These are phyloP conservation scores for Trichopoda pennipes DNA, from an alignment of 2,888 invertebrate genomes.

Conservation along the genomic window DNA sequence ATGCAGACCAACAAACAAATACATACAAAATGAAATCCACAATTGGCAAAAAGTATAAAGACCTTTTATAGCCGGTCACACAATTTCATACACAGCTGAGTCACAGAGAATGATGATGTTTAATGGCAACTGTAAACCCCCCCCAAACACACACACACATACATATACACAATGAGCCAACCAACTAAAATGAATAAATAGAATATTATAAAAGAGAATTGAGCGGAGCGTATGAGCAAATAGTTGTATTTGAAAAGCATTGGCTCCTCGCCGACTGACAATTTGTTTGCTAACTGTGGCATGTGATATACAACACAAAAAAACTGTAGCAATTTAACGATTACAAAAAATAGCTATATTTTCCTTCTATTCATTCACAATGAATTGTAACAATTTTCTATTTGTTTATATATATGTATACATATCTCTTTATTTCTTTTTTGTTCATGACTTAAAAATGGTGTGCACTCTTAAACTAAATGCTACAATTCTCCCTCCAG, in stretches of 20 bases:
- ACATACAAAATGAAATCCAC: slow-evolving; percentile 50
- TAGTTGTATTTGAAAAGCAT: slow-evolving; percentile 23
- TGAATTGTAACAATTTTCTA: slow-evolving; percentile 35
- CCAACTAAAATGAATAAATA: slow-evolving; percentile 32
- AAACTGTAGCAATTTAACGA: background rate
- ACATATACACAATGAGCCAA: slow-evolving; percentile 19
- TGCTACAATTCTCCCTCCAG: slow-evolving; percentile 42
- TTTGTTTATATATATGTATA: background rate
- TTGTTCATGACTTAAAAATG: slow-evolving; percentile 1
- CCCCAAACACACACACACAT: background rate
- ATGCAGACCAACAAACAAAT: background rate
- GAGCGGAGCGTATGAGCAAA: slow-evolving; percentile 28
- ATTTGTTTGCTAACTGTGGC: slow-evolving; percentile 43
- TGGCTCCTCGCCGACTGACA: slow-evolving; percentile 47
- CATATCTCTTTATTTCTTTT: background rate
- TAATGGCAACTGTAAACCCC: slow-evolving; percentile 44
- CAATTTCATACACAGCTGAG: slow-evolving; percentile 50
- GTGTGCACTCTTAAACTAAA: slow-evolving; percentile 15
- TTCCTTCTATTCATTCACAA: slow-evolving; percentile 30
- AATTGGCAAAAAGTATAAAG: slow-evolving; percentile 70
- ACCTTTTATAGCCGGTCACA: slow-evolving; percentile 55
- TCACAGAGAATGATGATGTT: slow-evolving; percentile 37
- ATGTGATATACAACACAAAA: background rate
- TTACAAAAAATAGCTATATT: slow-evolving; percentile 33
- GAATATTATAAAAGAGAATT: slow-evolving; percentile 3